Evolutionary conservation across 2,113 vertebrate species (phyloP), one percentile per base, ranked within the genome.

Genomic region (Megaleporinus macrocephalus): DNA sequence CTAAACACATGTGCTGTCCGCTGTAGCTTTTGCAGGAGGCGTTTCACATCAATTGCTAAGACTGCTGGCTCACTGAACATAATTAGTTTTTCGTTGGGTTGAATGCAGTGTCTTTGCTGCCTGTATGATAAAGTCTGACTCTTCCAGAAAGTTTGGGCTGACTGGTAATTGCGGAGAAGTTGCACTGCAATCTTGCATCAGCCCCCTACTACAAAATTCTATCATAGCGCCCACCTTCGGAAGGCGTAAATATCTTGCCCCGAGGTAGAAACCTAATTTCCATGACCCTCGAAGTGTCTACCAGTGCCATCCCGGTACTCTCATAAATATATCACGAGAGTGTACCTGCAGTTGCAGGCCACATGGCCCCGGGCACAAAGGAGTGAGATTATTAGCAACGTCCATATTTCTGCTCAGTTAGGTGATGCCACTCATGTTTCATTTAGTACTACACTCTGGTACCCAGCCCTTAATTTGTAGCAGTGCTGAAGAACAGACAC

Each of bases 301-400:
- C 47, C 16, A 29, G 4, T 49, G 36, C 20, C 26, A 22, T 65
- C 4, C 18, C 41, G 30, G 29, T 36, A 68, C 65, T 41, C 41
- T 29, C 66, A 70, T 70, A 70, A 70, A 70, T 70, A 70, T 70
- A 41, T 70, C 33, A 70, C 22, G 66, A n/a, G 36, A 44, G 66
- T 44, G 66, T 24, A 10, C 14, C 16, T 22, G 30, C 66, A 44
- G 66, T 36, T 3, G 66, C 36, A 24, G 36, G 33, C 66, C 11
- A 44, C 20, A n/a, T 24, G 20, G 66, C 66, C 22, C 36, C 20
- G 14, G 66, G 66, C 33, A 24, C 14, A n/a, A 70, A 16, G 36
- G 66, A 44, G 9, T 70, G 36, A 33, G 22, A 41, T 70, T 70
- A 14, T 70, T 44, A 70, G 36, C 66, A 70, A 41, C 33, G 22